Percentiles rank a stretch among this genome's conserved stretches.
phyloP scores from a whole-genome alignment of 2,797 vertebrate genomes.

The Sternarchorhynchus goeldii region DNA sequence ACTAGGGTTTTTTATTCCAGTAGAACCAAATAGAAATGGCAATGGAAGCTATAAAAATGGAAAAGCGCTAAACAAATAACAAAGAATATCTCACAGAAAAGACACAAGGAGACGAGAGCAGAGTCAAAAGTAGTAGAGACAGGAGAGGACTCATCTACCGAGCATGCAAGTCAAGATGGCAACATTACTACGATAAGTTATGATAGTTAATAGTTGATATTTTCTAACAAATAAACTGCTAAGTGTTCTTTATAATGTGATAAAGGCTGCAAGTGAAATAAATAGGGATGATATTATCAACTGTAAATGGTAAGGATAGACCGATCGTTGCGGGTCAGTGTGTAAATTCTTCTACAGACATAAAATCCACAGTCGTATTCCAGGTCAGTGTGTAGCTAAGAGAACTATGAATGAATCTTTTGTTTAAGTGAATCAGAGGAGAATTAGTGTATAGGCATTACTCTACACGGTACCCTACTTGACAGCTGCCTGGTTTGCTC shows the following conservation, averaged over 20 bases:
- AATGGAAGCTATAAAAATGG: constrained; percentile 37
- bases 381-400: not conserved
- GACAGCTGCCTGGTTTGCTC: too few species aligned
- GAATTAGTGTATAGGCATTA: too few species aligned
- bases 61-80: constrained; percentile 9
- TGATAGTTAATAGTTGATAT: constrained; percentile 48
- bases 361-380: not conserved
- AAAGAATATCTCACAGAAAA: constrained; percentile 25
- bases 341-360: not conserved
- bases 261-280: constrained; percentile 34
- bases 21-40: constrained; percentile 53
- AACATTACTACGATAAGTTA: constrained; percentile 31
- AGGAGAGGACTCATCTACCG: constrained; percentile 7
- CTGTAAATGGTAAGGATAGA: constrained; percentile 70
- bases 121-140: constrained; percentile 45
- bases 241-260: constrained; percentile 31
- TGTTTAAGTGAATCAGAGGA: too few species aligned
- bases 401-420: too few species aligned
- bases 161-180: constrained; percentile 65
- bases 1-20: constrained; percentile 42
- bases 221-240: constrained; percentile 48
- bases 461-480: too few species aligned
- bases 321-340: constrained; percentile 65
- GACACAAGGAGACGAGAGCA: constrained; percentile 4
- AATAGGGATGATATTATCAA: constrained; percentile 39